Conservation (phyloP, 1,140 invertebrate genomes). For the Heliconius himera region DNA sequence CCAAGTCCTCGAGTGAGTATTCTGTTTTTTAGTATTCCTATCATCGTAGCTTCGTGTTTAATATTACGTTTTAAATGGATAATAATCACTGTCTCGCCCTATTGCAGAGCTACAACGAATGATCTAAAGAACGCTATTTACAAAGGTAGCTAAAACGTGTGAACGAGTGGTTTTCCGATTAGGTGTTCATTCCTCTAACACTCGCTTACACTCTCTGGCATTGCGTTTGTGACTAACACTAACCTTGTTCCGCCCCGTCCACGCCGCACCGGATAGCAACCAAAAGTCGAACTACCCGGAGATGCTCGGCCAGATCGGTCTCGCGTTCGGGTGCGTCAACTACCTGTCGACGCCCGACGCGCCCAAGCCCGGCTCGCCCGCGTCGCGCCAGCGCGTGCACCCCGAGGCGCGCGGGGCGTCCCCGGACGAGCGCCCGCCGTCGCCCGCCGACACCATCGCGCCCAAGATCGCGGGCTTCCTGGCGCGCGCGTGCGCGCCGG, state of each 20-base stretch:
- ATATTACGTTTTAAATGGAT: conserved; percentile 26
- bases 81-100: conserved; percentile 53
- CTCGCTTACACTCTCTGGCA: neutral
- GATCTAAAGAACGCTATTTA: conserved; percentile 78
- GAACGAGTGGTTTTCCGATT: conserved; percentile 42
- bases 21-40: neutral
- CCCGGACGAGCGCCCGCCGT: conserved; percentile 69
- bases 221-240: conserved; percentile 37
- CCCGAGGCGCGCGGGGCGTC: conserved; percentile 69
- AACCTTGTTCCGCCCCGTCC: conserved; percentile 47
- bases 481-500: conserved; percentile 62
- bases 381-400: conserved; percentile 66
- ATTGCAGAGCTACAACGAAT: conserved; percentile 78
- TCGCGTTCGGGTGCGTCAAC: conserved; percentile 80
- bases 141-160: conserved; percentile 73
- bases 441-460: conserved; percentile 59
- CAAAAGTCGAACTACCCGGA: conserved; percentile 81
- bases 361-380: conserved; percentile 49
- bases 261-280: conserved; percentile 69
- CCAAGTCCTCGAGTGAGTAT: conserved; percentile 88
- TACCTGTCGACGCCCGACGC: conserved; percentile 68
- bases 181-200: conserved; percentile 18
- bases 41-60: conserved; percentile 32
- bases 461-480: conserved; percentile 72
- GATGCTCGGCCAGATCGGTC: conserved; percentile 80